Conservation (phyloP, 1,140 invertebrate genomes). For the Heterodera carotae region DNA sequence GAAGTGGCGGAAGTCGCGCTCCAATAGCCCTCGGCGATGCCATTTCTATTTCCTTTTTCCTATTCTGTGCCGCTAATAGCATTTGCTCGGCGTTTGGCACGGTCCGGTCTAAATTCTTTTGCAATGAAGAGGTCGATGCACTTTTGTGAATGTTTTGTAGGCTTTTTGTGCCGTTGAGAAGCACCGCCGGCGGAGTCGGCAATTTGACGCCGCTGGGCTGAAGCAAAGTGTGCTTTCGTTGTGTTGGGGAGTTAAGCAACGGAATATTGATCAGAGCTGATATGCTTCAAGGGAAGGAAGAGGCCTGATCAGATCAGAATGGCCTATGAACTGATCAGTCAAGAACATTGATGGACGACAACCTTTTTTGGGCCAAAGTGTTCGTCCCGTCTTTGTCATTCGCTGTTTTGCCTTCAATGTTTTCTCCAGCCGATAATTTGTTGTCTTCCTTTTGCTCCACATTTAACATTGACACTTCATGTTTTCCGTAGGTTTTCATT, state of each 20-base stretch:
- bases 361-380: neutral
- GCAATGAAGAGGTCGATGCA: neutral
- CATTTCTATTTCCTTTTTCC: neutral
- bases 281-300: neutral
- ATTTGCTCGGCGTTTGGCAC: neutral
- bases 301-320: neutral
- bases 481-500: constrained; percentile 6
- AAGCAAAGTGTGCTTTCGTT: neutral
- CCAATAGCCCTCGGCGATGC: neutral
- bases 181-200: neutral
- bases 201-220: constrained; percentile 26
- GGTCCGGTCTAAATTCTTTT: neutral
- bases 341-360: neutral
- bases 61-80: neutral
- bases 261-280: neutral
- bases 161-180: constrained; percentile 14
- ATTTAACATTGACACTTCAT: neutral
- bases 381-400: neutral
- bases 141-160: constrained; percentile 8
- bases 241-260: neutral
- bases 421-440: neutral
- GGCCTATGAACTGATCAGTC: too few species aligned
- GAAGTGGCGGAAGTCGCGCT: constrained; percentile 1
- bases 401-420: neutral
- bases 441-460: neutral